Base-by-base conservation (phyloP, 2,888 invertebrate genomes). In the Baccha elongata region DNA sequence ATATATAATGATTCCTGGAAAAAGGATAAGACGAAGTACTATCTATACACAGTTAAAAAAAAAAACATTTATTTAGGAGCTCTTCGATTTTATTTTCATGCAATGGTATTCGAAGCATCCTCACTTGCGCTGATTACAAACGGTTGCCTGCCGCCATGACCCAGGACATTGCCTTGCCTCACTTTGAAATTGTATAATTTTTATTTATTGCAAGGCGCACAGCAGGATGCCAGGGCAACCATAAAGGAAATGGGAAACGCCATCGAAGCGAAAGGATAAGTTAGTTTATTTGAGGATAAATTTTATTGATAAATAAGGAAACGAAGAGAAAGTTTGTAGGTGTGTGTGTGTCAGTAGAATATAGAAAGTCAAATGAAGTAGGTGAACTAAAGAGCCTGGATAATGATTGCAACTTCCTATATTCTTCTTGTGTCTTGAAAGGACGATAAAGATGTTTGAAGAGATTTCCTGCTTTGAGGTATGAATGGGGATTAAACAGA, bases 201-300 rank as follows among this genome's bases (percentile, higher is more conserved):
- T 73, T 83, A 78, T 83, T 78, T 83, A 83, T 83, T 68, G 72
- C 72, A 69, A 35, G 60, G 81, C 64, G 71, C 81, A 69, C 62
- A 64, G 37, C 60, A 53, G 67, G 60, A 73, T 68, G 53, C 37
- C 72, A 52, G 72, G 37, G 52, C 50, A 67, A 42, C 40, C 62
- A 64, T 44, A 60, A 32, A 75, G 76, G 83, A 83, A 76, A 76
- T 72, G 76, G 72, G 62, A 72, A 76, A 75, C 17, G 64, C 53
- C 76, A 83, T 72, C 72, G 67, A 37, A 76, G 83, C 72, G 72
- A 67, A 72, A 78, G 72, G 76, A 83, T 76, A 76, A 83, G 83
- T 83, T 83, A 72, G 83, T 76, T 83, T 83, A 81, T 81, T 81
- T 76, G 48, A 71, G 67, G 67, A 81, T 71, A 76, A 64, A 81